phyloP scores from a whole-genome alignment of 2,113 vertebrate genomes.

The Oreochromis spilurus region DNA sequence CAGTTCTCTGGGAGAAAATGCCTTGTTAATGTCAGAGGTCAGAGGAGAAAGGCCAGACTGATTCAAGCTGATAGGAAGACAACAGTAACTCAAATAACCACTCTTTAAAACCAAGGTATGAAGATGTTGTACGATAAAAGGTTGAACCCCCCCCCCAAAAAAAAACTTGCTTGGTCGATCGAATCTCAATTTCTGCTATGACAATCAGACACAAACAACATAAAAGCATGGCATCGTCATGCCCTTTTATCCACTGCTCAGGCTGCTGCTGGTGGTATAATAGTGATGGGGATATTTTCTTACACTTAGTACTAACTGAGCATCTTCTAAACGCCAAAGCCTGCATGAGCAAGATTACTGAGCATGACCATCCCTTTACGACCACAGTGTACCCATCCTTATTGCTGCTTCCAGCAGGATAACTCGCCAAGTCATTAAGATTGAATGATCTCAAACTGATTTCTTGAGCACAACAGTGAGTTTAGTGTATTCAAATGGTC shows the following conservation, averaged over 20 bases:
- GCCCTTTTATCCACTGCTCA: neutral
- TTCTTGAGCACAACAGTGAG: neutral
- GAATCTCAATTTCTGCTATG: neutral
- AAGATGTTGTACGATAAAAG: neutral
- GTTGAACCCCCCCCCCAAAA: fast-evolving
- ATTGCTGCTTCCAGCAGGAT: neutral
- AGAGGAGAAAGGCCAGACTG: neutral
- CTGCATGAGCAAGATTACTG: neutral
- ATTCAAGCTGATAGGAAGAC: neutral
- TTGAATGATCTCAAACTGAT: neutral
- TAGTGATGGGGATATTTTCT: neutral
- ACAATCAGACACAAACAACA: neutral
- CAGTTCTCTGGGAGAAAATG: neutral
- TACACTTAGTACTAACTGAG: neutral
- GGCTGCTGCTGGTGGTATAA: fast-evolving
- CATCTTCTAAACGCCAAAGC: neutral
- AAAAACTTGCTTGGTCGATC: neutral
- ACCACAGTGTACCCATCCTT: neutral
- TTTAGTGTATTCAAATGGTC: neutral
- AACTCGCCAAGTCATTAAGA: neutral
- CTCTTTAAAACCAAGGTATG: neutral
- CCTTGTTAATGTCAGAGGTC: neutral
- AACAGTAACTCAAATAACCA: neutral
- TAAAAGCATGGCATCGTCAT: neutral
- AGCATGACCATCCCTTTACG: neutral